Evolutionary conservation across 2,113 vertebrate species (phyloP), one percentile per base, ranked within the genome.

Genomic region (Rhinolophus sinicus): DNA sequence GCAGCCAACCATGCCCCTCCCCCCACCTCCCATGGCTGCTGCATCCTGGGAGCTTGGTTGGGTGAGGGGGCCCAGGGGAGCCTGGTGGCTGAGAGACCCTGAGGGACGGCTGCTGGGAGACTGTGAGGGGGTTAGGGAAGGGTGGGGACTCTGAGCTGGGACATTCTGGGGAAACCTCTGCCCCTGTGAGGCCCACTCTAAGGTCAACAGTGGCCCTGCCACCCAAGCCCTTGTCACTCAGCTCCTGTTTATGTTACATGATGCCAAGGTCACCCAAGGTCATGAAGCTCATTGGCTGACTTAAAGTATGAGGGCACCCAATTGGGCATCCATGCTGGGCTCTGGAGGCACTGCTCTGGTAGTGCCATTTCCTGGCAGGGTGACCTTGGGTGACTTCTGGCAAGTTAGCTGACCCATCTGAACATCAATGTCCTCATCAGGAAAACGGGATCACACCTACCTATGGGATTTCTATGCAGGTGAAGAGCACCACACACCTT

Each of bases 1-100:
- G 2, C 24, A 35, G 38, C 26, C 50, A 35, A 6, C 9, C 8
- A 0, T 22, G 21, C 9, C n/a, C 56, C 10, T 4, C 24, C 14
- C 16, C 14, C 24, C 3, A 6, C 26, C 5, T n/a, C 12, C 8
- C 16, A 4, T 1, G 24, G 64, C 44, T 77, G 21, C 65, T 33
- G 19, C 35, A 26, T 81, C 58, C 65, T 47, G 47, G n/a, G 70
- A 40, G 12, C 10, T 8, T 10, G 22, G 62, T 50, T 24, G 22
- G 33, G 28, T 56, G 75, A 52, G 28, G 64, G 30, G 58, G n/a
- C 2, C 7, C 5, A 0, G 0, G 65, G 26, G 13, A 81, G 73
- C 8, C 83, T 64, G 62, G 67, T 40, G 35, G 64, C 40, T 26
- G 58, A 50, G 92, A 28, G 12, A 35, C 15, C 38, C 47, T 2